A percentile compares a stretch with the other conserved stretches of the same genome.
Evolutionary conservation across 1,140 invertebrate species (phyloP).

Genomic region (Paraescarpia echinospica): DNA sequence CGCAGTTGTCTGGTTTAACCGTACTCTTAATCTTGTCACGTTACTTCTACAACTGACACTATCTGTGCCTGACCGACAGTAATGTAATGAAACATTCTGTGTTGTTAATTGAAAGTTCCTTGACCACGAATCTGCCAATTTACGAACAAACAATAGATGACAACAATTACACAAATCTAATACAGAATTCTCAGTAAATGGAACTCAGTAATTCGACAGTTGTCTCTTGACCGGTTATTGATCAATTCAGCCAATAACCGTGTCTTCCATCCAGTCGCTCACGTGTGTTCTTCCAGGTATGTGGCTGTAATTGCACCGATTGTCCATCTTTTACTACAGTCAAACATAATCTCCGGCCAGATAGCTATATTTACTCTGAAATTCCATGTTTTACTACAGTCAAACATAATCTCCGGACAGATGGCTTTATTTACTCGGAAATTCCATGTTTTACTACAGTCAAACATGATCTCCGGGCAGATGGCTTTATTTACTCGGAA

Average conservation of each 20-base stretch:
- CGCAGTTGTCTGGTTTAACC: no score
- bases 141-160: neutral
- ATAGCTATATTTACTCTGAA: no score
- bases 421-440: no score
- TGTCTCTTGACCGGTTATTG: neutral
- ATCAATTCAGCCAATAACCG: neutral
- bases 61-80: no score
- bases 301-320: neutral
- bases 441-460: no score
- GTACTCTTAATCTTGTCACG: no score
- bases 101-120: neutral
- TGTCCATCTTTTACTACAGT: neutral
- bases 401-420: no score
- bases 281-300: neutral
- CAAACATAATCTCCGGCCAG: no score
- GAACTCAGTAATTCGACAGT: neutral
- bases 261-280: neutral
- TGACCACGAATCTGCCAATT: neutral
- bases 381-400: no score
- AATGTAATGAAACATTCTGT: neutral
- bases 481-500: no score
- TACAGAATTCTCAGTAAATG: neutral
- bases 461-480: no score
- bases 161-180: neutral
- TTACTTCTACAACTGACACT: no score